Evolutionary conservation across 2,797 vertebrate species (phyloP).

Genomic region (Crotalus adamanteus): DNA sequence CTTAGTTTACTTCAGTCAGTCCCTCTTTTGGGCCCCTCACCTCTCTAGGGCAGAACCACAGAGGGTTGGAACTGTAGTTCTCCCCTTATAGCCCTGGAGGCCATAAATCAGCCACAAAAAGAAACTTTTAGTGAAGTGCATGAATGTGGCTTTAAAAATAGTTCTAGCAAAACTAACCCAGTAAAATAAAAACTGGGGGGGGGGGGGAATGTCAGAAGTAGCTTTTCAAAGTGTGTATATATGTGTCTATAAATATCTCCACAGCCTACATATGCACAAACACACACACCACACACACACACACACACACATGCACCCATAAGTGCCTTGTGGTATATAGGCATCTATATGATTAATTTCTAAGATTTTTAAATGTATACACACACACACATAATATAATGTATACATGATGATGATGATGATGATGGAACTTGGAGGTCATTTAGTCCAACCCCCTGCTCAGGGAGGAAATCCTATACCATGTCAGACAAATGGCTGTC

Average conservation of each 20-base stretch:
- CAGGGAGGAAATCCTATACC: too few relatives aligned
- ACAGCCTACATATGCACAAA: not conserved
- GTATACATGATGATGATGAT: not conserved
- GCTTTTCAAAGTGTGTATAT: not conserved
- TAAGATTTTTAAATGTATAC: not conserved
- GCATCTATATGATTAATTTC: not conserved
- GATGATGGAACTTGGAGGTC: too few relatives aligned
- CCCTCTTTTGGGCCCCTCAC: conserved; percentile 21
- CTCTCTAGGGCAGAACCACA: conserved; percentile 30
- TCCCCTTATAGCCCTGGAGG: conserved; percentile 43
- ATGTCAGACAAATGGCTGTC: too few relatives aligned
- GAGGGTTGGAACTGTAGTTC: conserved; percentile 24
- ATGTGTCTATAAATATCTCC: not conserved
- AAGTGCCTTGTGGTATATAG: not conserved
- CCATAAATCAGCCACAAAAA: conserved; percentile 45
- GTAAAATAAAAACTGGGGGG: conserved; percentile 21
- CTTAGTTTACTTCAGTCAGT: conserved; percentile 21
- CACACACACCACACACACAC: not conserved
- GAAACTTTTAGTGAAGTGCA: conserved; percentile 31
- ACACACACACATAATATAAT: not conserved
- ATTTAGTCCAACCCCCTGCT: too few relatives aligned
- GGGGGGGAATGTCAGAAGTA: not conserved
- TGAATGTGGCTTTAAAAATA: not conserved
- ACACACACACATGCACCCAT: not conserved
- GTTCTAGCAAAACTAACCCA: conserved; percentile 29